Evolutionary conservation across 2,888 invertebrate genomes (phyloP), one percentile per base, ranked within the genome.

Genomic region (Lysandra coridon): DNA sequence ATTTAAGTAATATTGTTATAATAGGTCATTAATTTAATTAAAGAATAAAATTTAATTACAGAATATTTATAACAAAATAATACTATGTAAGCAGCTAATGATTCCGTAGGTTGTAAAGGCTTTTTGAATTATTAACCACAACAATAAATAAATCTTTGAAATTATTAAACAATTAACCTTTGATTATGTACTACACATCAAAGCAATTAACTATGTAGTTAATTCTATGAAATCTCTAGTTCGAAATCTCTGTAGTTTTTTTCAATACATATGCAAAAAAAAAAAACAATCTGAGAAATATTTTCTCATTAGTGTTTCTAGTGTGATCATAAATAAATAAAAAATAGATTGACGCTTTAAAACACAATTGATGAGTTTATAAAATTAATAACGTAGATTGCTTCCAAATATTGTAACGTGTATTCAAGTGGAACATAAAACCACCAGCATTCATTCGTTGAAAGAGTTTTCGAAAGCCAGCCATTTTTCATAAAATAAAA

Each of bases 401-500:
- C 33, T 64, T 78, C 14, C 64, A 78, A 44, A 78, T 62, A 33
- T 37, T 62, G 40, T 64, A 78, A 78, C 62, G 62, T 37, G 57
- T 44, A 37, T 44, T 62, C 40, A 53, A 44, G 64, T 64, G 78
- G n/a, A 37, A 12, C 33, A 37, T 78, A 60, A 78, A 78, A 78
- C 78, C 78, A 44, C 78, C 62, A 64, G 78, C n/a, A 23, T 77
- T 77, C 62, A 78, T 78, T 78, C 62, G n/a, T 78, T 62, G 78
- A 14, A 78, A 78, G 37, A 78, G 62, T 78, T 64, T 78, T 78
- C 23, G 62, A 60, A 78, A 78, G 40, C 37, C 78, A 78, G 33
- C 40, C 64, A 78, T 64, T 78, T 78, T 78, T 78, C 78, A 78
- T 78, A 62, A 76, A 76, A 76, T 53, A 76, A 76, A 69, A 76